Evolutionary conservation across 2,113 vertebrate species (phyloP), one percentile per base, ranked within the genome.

Genomic region (Myiopsitta monachus): DNA sequence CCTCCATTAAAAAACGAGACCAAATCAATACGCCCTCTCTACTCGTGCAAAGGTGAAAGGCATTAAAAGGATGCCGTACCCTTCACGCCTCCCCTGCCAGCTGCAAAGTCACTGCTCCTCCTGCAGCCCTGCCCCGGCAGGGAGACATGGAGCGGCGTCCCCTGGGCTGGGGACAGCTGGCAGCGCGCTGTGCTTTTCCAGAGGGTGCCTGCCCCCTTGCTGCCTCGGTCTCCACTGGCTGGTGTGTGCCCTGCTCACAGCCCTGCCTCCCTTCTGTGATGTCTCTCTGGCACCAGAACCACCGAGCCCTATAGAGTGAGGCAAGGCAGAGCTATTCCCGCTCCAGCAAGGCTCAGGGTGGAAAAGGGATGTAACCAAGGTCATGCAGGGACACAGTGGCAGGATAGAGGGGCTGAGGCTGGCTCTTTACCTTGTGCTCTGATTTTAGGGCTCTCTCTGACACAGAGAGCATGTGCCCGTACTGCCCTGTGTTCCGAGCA

Each of bases 1-100:
- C 97, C 97, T 98, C 98, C 97, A 97, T 98, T 98, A 98, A 98
- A 98, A 98, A 98, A 97, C 94, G 98, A 91, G 97, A 97, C 98
- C 98, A 98, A 98, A 98, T 98, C 98, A 98, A 98, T 98, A 98
- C 46, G 96, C 98, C 98, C 97, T 97, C 97, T 98, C 96, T 80
- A 96, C 96, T 96, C 1, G 13, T 90, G 87, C 97, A 97, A 97
- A 97, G 97, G 97, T 97, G 96, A 97, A 97, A 96, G 92, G 83
- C 96, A 90, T 96, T 96, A 97, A 97, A 76, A 91, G 93, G 94
- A 80, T 94, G 95, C 91, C 47, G 21, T 95, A 95, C 96, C 94
- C 96, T 97, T 96, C 92, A 74, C 3, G 72, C 85, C 88, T 94
- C 88, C 89, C 90, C 97, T 97, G 97, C 97, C 97, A 98, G 98